phyloP scores from a whole-genome alignment of 2,888 invertebrate genomes.

The Stictocephala bisonia region DNA sequence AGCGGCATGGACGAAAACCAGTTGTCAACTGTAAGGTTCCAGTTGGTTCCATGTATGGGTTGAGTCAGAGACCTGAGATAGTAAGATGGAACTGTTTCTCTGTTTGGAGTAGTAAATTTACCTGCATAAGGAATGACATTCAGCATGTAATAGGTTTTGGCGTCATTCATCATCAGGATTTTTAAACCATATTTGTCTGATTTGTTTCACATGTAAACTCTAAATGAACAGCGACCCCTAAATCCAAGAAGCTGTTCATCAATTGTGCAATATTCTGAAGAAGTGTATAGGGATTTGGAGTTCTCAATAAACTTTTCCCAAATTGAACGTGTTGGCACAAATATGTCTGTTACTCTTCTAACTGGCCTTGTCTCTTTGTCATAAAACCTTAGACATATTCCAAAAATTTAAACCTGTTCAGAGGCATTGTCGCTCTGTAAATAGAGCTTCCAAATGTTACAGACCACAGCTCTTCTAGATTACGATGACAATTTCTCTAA shows the following conservation, averaged over 20 bases:
- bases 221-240: conserved; percentile 43
- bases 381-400: conserved; percentile 46
- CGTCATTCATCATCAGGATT: conserved; percentile 45
- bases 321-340: conserved; percentile 49
- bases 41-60: conserved; percentile 46
- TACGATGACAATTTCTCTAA: conserved; percentile 29
- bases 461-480: conserved; percentile 46
- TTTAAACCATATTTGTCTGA: conserved; percentile 51
- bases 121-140: conserved; percentile 51
- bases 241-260: conserved; percentile 49
- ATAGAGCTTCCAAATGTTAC: conserved; percentile 35
- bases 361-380: conserved; percentile 39
- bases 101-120: conserved; percentile 35
- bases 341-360: conserved; percentile 47
- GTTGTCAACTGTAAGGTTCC: conserved; percentile 54
- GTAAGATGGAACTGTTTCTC: conserved; percentile 42
- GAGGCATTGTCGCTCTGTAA: conserved; percentile 42
- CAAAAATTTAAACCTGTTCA: conserved; percentile 48
- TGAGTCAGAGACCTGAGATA: conserved; percentile 50
- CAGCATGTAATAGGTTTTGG: conserved; percentile 50
- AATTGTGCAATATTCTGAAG: conserved; percentile 37
- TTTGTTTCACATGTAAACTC: conserved; percentile 46
- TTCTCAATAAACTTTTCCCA: conserved; percentile 50
- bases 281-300: conserved; percentile 47
- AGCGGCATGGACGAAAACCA: conserved; percentile 54